Evolutionary conservation across 2,888 invertebrate genomes (phyloP).

Genomic region (Athalia circularis): DNA sequence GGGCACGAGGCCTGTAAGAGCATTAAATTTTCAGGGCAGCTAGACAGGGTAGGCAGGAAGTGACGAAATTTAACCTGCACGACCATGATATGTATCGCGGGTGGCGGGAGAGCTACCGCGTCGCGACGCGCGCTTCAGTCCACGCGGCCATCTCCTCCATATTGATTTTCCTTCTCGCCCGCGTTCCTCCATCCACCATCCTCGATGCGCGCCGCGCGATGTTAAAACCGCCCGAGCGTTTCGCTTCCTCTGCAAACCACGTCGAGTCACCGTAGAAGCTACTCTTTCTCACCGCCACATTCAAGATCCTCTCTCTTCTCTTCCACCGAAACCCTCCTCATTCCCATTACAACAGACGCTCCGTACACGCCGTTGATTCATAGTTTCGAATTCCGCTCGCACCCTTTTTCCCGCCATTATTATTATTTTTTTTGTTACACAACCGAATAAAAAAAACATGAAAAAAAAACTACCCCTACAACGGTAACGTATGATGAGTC

Average conservation of each 20-base stretch:
- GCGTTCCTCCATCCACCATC: conserved; percentile 44
- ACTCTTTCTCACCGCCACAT: too few relatives aligned
- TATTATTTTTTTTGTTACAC: too few relatives aligned
- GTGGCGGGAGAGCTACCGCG: conserved; percentile 49
- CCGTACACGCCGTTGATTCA: too few relatives aligned
- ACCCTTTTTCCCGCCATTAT: neutral
- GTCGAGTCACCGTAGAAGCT: too few relatives aligned
- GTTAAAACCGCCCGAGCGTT: conserved; percentile 10
- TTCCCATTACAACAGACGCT: too few relatives aligned
- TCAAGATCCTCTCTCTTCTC: too few relatives aligned
- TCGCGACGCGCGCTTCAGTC: conserved; percentile 53
- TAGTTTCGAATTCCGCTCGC: neutral
- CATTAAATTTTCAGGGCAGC: too few relatives aligned
- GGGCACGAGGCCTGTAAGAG: neutral
- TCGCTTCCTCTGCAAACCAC: neutral
- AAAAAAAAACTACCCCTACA: too few relatives aligned
- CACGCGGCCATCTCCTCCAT: conserved; percentile 58
- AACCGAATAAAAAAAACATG: too few relatives aligned
- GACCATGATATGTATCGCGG: conserved; percentile 27
- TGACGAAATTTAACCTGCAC: conserved; percentile 43
- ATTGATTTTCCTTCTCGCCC: conserved; percentile 59
- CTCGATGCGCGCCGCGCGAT: conserved; percentile 64
- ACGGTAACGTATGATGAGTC: too few relatives aligned
- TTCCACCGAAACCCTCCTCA: too few relatives aligned
- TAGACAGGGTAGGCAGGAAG: conserved; percentile 18